Percentiles rank a stretch among this genome's conserved stretches.
phyloP scores from a whole-genome alignment of 2,113 vertebrate genomes.

The Psittacus erithacus region DNA sequence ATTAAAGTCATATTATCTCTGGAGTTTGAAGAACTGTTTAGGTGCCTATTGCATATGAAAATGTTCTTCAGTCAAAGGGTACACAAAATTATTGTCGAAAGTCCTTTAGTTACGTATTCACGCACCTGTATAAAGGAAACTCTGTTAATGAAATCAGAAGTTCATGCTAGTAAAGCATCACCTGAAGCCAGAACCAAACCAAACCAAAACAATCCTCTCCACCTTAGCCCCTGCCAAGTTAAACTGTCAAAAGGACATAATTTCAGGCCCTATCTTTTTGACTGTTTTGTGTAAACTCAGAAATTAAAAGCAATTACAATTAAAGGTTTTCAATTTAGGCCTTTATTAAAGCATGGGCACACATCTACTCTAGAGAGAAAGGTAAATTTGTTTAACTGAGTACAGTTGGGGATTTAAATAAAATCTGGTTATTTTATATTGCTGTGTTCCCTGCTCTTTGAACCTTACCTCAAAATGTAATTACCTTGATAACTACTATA shows the following conservation, averaged over 20 bases:
- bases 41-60: neutral
- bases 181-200: neutral
- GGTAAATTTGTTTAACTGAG: conserved; percentile 54
- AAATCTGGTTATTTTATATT: conserved; percentile 55
- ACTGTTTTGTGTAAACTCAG: neutral
- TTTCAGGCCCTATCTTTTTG: conserved; percentile 16
- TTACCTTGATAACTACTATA: conserved; percentile 35
- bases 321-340: conserved; percentile 27
- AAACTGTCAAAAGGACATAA: conserved; percentile 7
- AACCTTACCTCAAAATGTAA: conserved; percentile 35
- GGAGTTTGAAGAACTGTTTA: neutral
- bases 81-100: neutral
- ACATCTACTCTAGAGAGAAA: conserved; percentile 15
- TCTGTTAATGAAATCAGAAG: neutral
- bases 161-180: neutral
- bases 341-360: conserved; percentile 34
- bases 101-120: neutral
- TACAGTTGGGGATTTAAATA: conserved; percentile 52
- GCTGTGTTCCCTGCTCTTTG: neutral
- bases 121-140: neutral
- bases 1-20: neutral
- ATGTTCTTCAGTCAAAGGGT: neutral
- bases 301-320: conserved; percentile 48
- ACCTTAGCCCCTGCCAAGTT: neutral
- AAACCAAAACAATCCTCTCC: neutral